These are phyloP conservation scores for Anthonomus grandis DNA, from an alignment of 1,140 invertebrate genomes.

Conservation along the genomic window DNA sequence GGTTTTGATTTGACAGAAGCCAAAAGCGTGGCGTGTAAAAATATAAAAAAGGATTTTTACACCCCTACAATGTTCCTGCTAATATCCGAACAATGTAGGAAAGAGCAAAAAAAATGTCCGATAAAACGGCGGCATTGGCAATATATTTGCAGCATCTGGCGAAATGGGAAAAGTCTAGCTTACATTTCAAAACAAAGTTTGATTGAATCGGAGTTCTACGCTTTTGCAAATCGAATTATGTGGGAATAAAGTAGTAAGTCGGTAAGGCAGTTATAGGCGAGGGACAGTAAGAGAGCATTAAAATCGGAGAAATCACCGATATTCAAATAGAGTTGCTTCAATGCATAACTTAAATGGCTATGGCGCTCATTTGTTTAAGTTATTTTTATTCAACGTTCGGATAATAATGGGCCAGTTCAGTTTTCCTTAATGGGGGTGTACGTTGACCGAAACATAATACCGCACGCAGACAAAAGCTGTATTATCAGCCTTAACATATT, in stretches of 20 bases:
- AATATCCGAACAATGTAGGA: constrained; percentile 7
- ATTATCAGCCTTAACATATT: too few relatives aligned
- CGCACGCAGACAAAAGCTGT: too few relatives aligned
- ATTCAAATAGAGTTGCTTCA: too few relatives aligned
- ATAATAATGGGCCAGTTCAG: too few relatives aligned
- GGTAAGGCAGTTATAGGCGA: background rate
- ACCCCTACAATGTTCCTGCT: background rate
- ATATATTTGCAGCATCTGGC: constrained; percentile 25
- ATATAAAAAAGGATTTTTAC: background rate
- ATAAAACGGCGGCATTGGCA: constrained; percentile 15
- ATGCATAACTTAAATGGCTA: too few relatives aligned
- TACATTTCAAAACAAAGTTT: constrained; percentile 16
- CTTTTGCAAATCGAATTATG: constrained; percentile 30
- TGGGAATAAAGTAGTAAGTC: constrained; percentile 28
- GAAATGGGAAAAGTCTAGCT: constrained; percentile 19
- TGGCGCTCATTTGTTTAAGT: too few relatives aligned
- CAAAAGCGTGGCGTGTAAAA: constrained; percentile 1
- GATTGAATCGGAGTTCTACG: constrained; percentile 23
- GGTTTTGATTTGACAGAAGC: constrained; percentile 20
- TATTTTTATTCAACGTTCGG: too few relatives aligned
- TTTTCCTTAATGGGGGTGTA: too few relatives aligned
- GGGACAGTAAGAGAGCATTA: constrained; percentile 8
- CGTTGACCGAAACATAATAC: too few relatives aligned
- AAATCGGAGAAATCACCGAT: too few relatives aligned
- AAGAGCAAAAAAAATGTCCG: constrained; percentile 3